These are phyloP conservation scores for Pseudochaenichthys georgianus DNA, from an alignment of 2,797 vertebrate genomes.

Conservation along the genomic window DNA sequence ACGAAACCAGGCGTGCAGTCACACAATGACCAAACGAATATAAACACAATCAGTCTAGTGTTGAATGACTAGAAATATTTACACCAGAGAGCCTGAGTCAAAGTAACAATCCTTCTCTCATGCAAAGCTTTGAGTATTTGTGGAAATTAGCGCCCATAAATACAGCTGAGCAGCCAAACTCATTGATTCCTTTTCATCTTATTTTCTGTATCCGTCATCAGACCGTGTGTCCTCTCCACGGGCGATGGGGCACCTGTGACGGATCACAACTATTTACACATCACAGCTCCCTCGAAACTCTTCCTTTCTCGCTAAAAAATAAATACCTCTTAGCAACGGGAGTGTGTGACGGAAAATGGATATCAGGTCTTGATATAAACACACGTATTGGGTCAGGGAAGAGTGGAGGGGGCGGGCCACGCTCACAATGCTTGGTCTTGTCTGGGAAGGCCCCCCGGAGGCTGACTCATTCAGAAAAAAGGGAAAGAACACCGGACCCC, in stretches of 20 bases:
- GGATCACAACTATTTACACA: constrained; percentile 77
- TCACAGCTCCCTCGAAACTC: constrained; percentile 57
- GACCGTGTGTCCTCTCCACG: constrained; percentile 33
- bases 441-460: constrained; percentile 62
- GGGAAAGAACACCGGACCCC: constrained; percentile 50
- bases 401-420: constrained; percentile 11
- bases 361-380: constrained; percentile 76
- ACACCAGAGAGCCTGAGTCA: constrained; percentile 3
- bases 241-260: constrained; percentile 62
- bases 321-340: constrained; percentile 70
- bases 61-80: constrained; percentile 40
- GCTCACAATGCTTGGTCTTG: constrained; percentile 63
- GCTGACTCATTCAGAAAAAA: constrained; percentile 52
- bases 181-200: constrained; percentile 44
- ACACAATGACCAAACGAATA: constrained; percentile 23
- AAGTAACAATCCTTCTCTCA: constrained; percentile 10
- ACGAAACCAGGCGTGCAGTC: background rate
- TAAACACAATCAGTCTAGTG: constrained; percentile 22
- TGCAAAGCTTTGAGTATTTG: constrained; percentile 14
- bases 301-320: constrained; percentile 68
- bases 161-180: constrained; percentile 10
- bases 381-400: constrained; percentile 39
- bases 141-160: constrained; percentile 21
- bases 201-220: constrained; percentile 56
- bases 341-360: constrained; percentile 63